Evolutionary conservation across 2,113 vertebrate species (phyloP).

Genomic region (Chionomys nivalis): DNA sequence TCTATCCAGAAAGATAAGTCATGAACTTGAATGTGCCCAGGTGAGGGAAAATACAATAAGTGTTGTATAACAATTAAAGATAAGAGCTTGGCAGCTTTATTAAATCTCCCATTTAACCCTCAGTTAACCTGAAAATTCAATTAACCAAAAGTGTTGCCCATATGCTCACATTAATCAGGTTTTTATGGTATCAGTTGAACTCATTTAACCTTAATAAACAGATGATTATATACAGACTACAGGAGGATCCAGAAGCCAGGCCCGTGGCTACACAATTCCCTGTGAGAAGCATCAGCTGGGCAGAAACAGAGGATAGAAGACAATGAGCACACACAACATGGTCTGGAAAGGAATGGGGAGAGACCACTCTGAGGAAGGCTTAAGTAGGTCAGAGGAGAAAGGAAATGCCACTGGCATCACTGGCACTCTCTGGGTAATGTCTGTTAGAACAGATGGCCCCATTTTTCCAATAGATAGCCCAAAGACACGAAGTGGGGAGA

Average conservation of each 20-base stretch:
- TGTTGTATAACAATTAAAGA: constrained; percentile 57
- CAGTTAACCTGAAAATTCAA: constrained; percentile 76
- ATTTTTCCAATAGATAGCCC: constrained; percentile 53
- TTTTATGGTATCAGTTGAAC: constrained; percentile 75
- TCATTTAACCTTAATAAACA: constrained; percentile 78
- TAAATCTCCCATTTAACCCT: constrained; percentile 76
- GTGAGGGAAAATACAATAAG: constrained; percentile 14
- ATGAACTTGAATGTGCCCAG: not conserved
- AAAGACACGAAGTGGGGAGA: not conserved
- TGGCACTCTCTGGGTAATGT: constrained; percentile 44
- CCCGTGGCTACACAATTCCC: not conserved
- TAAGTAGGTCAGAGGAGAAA: constrained; percentile 72
- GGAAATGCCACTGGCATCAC: constrained; percentile 47
- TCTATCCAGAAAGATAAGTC: not conserved
- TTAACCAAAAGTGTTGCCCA: constrained; percentile 70
- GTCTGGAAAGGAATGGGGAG: not conserved
- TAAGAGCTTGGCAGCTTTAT: constrained; percentile 61
- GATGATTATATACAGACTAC: constrained; percentile 56
- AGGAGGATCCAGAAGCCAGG: constrained; percentile 47
- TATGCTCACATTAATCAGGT: constrained; percentile 70
- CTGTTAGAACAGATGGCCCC: constrained; percentile 74
- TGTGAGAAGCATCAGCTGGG: not conserved
- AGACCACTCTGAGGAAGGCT: not conserved
- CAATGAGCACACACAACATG: not conserved
- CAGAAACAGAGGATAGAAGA: not conserved